Percentiles rank a stretch among this genome's conserved stretches.
Conservation (phyloP, 2,888 invertebrate species). For the Macaria liturata region DNA sequence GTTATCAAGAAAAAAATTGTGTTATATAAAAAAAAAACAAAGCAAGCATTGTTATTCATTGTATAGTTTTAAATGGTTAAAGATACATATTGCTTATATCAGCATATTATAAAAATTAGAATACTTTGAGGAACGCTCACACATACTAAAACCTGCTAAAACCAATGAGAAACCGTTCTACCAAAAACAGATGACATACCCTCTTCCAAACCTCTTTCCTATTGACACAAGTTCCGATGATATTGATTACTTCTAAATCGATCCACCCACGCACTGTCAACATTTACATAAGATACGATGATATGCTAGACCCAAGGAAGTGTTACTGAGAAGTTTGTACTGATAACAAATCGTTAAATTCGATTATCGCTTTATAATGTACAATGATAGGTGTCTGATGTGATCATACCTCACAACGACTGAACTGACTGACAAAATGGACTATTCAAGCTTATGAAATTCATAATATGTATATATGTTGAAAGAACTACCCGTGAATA, state of each 20-base stretch:
- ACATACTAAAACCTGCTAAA: too few relatives aligned
- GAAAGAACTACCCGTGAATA: too few relatives aligned
- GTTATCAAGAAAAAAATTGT: too few relatives aligned
- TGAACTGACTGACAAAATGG: too few relatives aligned
- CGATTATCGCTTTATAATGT: conserved; percentile 43
- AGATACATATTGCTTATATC: too few relatives aligned
- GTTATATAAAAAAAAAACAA: too few relatives aligned
- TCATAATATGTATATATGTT: too few relatives aligned
- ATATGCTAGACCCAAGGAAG: conserved; percentile 55
- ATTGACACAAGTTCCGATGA: conserved; percentile 45
- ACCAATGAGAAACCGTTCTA: not conserved
- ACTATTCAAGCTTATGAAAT: too few relatives aligned
- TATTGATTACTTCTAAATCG: conserved; percentile 71
- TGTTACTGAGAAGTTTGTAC: conserved; percentile 74
- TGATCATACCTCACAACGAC: conserved; percentile 1
- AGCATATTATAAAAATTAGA: too few relatives aligned
- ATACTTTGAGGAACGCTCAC: too few relatives aligned
- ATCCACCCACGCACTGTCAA: conserved; percentile 73
- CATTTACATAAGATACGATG: conserved; percentile 70
- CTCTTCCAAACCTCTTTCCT: conserved; percentile 34
- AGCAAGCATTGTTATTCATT: too few relatives aligned
- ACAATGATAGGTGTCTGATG: conserved; percentile 22
- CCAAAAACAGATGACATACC: conserved; percentile 42
- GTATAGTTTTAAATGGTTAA: too few relatives aligned
- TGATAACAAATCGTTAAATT: conserved; percentile 65